Evolutionary conservation across 1,140 invertebrate genomes (phyloP), one percentile per base, ranked within the genome.

Genomic region (Temnothorax nylanderi): DNA sequence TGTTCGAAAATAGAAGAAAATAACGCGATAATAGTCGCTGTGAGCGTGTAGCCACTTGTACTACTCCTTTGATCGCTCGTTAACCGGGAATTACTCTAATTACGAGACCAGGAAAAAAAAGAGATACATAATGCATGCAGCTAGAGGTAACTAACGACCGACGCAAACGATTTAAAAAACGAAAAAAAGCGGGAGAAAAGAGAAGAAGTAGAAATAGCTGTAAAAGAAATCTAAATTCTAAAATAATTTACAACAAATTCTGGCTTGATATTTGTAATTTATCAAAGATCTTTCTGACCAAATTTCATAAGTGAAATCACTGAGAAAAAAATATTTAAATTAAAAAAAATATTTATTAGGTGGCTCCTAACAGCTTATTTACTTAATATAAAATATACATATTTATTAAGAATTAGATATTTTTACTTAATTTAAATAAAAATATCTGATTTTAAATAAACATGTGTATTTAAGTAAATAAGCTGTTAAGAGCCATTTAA

Each of bases 21-120:
- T 71, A 81, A 81, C 64, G n/a, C 47, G 77, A 81, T 71, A 69
- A 81, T 71, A 71, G 64, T 81, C 64, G 60, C 44, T 78, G 76
- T 64, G 77, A 67, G 47, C 62, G 34, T 56, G 62, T 49, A 69
- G 47, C 47, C 77, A 54, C 77, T 81, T 71, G 77, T 69, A 26
- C 47, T 81, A 69, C 77, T 81, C 64, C 64, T 71, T 69, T 69
- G 77, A 81, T 81, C 77, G 77, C 77, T 81, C 47, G 77, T 81
- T 81, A 81, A 81, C 77, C 21, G 64, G 49, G 64, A 71, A 81
- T 81, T 71, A 69, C 77, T 81, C 64, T 81, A 81, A 81, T 81
- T 81, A 81, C 47, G 71, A 54, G 77, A 71, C 21, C n/a, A n/a
- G 64, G 18, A n/a, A 65, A 54, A 81, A 71, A 80, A 54, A 54